Evolutionary conservation across 2,113 vertebrate species (phyloP), one percentile per base, ranked within the genome.

Genomic region (Petromus typicus): DNA sequence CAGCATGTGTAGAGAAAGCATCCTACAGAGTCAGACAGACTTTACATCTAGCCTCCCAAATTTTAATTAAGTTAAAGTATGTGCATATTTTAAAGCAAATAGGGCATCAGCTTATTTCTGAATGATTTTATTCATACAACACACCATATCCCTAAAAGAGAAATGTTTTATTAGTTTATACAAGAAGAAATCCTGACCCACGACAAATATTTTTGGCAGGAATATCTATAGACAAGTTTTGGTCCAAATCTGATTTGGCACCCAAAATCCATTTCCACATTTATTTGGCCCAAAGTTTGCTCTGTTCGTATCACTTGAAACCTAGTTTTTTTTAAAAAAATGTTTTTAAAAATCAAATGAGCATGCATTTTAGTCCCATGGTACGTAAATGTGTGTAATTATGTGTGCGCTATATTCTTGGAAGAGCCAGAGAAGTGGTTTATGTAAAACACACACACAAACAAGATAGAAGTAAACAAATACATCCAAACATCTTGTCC

Each of bases 161-260:
- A 78, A 86, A 48, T 89, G 82, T 89, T 95, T 56, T 61, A 20
- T 89, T 71, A 96, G 54, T 93, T 96, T 82, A 93, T 67, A 90
- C 34, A 92, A 54, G 18, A 97, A 96, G 78, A 95, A 93, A 94
- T 97, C 94, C 79, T 95, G 93, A 95, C 79, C 43, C 67, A 92
- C 78, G 48, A 83, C 61, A 96, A 97, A 78, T 89, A 90, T 78
- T 94, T 97, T 96, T 95, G 95, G 96, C 92, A 97, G 90, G 40
- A 76, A 86, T 95, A 93, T 92, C 78, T 92, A 43, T 93, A 87
- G 96, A 88, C 56, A 96, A 80, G 85, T 97, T 87, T 43, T 56
- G 67, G n/a, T 95, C 94, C 97, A 87, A 94, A 96, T 97, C 88
- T 96, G 89, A 96, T 96, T 92, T 96, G 96, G 93, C 96, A 63